Evolutionary conservation across 2,888 invertebrate genomes (phyloP), one percentile per base, ranked within the genome.

Genomic region (Drosophila falleni): DNA sequence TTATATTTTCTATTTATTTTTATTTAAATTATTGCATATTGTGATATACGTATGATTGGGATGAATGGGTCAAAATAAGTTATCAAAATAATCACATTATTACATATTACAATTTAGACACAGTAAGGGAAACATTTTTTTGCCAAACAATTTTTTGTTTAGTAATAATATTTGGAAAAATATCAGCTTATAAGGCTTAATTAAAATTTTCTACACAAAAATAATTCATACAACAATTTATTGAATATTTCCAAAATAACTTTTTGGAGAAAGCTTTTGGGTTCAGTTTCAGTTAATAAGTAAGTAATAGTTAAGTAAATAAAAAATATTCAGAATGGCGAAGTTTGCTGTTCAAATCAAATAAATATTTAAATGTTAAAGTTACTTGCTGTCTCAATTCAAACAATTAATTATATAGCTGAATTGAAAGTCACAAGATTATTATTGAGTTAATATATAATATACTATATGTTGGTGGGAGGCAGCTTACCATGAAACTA

Each of bases 1-100:
- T 82, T 88, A 63, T 69, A 58, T 83, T 88, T 59, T 13, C 11
- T 31, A 74, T 69, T 66, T 51, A 74, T 50, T 68, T 47, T 37
- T 2, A 4, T 19, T 54, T 9, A 26, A 44, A 8, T 16, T 11
- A 37, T 19, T 19, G 42, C 13, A 4, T n/a, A 10, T 8, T 41
- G 3, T 3, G n/a, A n/a, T 41, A 16, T 16, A 44, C 3, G 1
- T 10, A 9, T 15, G 2, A 10, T 15, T 29, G 29, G 9, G 5
- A 0, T n/a, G 10, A 15, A n/a, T 15, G 15, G 11, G 15, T 29
- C 29, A 47, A 8, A 44, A 44, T 26, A 11, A 13, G n/a, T 6
- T 44, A n/a, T 13, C 13, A n/a, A n/a, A 44, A n/a, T 23, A 23
- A 26, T 8, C 23, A 46, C n/a, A 23, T n/a, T n/a, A n/a, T n/a